Conservation (phyloP, 1,140 invertebrate genomes). For the Scaptomyza graminum region DNA sequence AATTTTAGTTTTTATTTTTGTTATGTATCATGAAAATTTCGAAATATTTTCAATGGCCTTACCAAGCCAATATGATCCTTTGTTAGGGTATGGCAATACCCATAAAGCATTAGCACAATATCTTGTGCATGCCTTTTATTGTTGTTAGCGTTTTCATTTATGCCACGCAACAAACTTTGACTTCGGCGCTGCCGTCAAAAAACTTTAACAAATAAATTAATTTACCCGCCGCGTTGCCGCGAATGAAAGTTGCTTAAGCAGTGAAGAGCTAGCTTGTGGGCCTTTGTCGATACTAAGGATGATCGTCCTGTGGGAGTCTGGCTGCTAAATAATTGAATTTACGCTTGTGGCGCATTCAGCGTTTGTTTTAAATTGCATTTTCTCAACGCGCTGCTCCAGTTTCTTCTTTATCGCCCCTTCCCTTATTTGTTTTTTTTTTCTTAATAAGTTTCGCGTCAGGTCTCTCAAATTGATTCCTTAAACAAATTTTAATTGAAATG, state of each 20-base stretch:
- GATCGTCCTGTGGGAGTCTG: slow-evolving; percentile 62
- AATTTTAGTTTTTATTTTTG: too few species aligned
- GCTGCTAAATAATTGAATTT: slow-evolving; percentile 65
- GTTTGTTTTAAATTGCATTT: slow-evolving; percentile 64
- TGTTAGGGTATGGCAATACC: not conserved
- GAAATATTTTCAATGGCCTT: not conserved
- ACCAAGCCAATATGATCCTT: not conserved
- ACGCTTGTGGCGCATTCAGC: slow-evolving; percentile 50
- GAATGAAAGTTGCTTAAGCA: slow-evolving; percentile 16
- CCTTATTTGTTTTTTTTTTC: slow-evolving; percentile 6
- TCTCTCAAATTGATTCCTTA: slow-evolving; percentile 73
- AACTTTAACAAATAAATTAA: slow-evolving; percentile 81
- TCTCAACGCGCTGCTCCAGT: slow-evolving; percentile 10
- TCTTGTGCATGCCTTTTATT: slow-evolving; percentile 27
- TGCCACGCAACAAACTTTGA: slow-evolving; percentile 59
- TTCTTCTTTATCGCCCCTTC: not conserved
- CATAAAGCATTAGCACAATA: slow-evolving; percentile 8
- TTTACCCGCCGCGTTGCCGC: slow-evolving; percentile 54
- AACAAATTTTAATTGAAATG: slow-evolving; percentile 80
- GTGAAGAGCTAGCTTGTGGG: not conserved
- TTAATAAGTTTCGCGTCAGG: slow-evolving; percentile 62
- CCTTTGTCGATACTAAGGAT: slow-evolving; percentile 37
- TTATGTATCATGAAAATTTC: not conserved
- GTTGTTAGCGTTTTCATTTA: slow-evolving; percentile 33
- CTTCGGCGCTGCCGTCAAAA: slow-evolving; percentile 62